These are phyloP conservation scores for Pocillopora meandrina DNA, from an alignment of 92 coral and sea anemone species.

Conservation along the genomic window DNA sequence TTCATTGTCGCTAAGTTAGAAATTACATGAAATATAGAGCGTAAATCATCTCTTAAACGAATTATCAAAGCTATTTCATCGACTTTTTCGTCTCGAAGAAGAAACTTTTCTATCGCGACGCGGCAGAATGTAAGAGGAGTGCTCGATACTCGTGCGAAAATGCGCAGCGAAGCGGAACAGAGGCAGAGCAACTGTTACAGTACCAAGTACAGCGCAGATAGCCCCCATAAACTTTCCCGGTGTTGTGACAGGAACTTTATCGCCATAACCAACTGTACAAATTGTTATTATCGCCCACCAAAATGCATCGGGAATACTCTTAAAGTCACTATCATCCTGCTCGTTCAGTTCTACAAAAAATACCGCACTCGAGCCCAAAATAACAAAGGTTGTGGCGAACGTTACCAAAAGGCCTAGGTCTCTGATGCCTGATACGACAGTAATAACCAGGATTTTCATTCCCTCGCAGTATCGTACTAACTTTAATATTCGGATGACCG, in stretches of 20 bases:
- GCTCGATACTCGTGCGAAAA: slow-evolving; percentile 61
- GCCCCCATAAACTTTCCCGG: slow-evolving; percentile 76
- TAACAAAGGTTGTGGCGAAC: slow-evolving; percentile 62
- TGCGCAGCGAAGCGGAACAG: slow-evolving; percentile 89
- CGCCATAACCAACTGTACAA: slow-evolving; percentile 87
- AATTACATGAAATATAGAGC: no score
- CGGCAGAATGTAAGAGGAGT: slow-evolving; percentile 1
- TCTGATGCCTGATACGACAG: slow-evolving; percentile 65
- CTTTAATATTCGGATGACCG: slow-evolving; percentile 74
- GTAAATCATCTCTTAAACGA: no score
- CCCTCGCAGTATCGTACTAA: slow-evolving; percentile 73
- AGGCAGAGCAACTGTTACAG: slow-evolving; percentile 78
- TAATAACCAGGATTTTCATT: slow-evolving; percentile 70
- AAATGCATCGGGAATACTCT: slow-evolving; percentile 82
- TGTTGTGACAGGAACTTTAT: slow-evolving; percentile 68
- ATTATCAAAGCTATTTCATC: background rate
- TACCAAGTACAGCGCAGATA: slow-evolving; percentile 78
- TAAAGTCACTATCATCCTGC: slow-evolving; percentile 50
- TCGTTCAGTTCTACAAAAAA: slow-evolving; percentile 62
- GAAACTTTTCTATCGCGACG: slow-evolving; percentile 1
- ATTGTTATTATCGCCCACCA: slow-evolving; percentile 92
- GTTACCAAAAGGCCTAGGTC: slow-evolving; percentile 71
- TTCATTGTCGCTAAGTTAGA: background rate
- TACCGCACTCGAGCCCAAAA: slow-evolving; percentile 75
- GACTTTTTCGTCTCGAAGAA: background rate